Conservation (phyloP, 1,140 invertebrate genomes). For the Oryctes rhinoceros region DNA sequence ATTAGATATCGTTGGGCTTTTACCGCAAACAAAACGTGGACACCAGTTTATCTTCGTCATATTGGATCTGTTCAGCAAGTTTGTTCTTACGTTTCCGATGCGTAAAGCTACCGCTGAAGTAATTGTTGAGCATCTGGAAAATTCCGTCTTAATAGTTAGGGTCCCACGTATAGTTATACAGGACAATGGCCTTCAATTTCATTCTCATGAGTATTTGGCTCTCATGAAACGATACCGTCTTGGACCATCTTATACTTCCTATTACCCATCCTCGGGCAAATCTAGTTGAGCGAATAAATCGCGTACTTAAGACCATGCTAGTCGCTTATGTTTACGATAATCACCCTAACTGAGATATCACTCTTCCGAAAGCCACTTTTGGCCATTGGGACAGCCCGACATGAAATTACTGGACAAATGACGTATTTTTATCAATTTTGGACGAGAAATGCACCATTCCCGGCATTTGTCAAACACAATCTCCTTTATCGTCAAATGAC, state of each 20-base stretch:
- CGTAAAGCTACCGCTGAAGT: not conserved
- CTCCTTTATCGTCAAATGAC: not conserved
- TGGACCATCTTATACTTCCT: slow-evolving; percentile 36
- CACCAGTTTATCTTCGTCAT: slow-evolving; percentile 34
- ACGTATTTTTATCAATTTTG: slow-evolving; percentile 51
- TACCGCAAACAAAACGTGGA: slow-evolving; percentile 15
- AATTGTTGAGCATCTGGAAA: slow-evolving; percentile 4
- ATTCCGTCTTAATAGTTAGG: slow-evolving; percentile 39
- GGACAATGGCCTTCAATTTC: slow-evolving; percentile 40
- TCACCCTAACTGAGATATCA: slow-evolving; percentile 54
- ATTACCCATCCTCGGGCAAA: slow-evolving; percentile 46
- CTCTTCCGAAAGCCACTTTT: slow-evolving; percentile 48
- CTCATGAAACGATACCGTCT: slow-evolving; percentile 28
- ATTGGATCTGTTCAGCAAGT: slow-evolving; percentile 31
- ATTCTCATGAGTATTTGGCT: not conserved
- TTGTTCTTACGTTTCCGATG: slow-evolving; percentile 32
- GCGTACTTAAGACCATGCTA: slow-evolving; percentile 54
- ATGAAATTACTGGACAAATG: slow-evolving; percentile 54
- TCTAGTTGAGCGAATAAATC: slow-evolving; percentile 48
- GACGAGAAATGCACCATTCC: slow-evolving; percentile 39
- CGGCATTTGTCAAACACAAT: not conserved
- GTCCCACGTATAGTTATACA: slow-evolving; percentile 24
- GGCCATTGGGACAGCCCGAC: slow-evolving; percentile 53
- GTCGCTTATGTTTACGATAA: slow-evolving; percentile 51
- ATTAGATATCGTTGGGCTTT: slow-evolving; percentile 32